These are phyloP conservation scores for Crenuchus spilurus DNA, from an alignment of 2,797 vertebrate genomes.

Conservation along the genomic window DNA sequence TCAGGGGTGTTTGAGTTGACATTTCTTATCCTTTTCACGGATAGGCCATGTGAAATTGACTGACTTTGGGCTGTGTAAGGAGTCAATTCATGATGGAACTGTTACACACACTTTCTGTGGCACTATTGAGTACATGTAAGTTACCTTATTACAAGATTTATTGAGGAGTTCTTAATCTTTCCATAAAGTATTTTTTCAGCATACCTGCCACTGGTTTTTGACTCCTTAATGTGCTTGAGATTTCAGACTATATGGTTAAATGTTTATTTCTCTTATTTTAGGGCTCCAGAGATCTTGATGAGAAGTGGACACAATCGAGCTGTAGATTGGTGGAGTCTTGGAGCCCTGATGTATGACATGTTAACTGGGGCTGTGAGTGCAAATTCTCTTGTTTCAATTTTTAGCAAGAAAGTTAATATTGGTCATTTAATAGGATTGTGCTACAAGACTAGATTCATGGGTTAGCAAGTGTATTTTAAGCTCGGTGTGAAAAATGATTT, in stretches of 20 bases:
- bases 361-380: slow-evolving; percentile 97
- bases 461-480: too few relatives aligned
- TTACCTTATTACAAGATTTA: background rate
- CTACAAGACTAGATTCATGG: too few relatives aligned
- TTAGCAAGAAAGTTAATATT: too few relatives aligned
- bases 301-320: slow-evolving; percentile 98
- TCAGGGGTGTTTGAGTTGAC: slow-evolving; percentile 30
- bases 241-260: background rate
- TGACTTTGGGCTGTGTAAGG: slow-evolving; percentile 97
- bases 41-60: slow-evolving; percentile 95
- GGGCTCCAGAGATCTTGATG: slow-evolving; percentile 99
- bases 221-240: background rate
- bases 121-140: slow-evolving; percentile 99
- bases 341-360: slow-evolving; percentile 99
- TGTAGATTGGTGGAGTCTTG: slow-evolving; percentile 99
- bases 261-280: slow-evolving; percentile 55
- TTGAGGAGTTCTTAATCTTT: background rate
- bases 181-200: background rate
- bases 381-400: slow-evolving; percentile 1
- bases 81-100: slow-evolving; percentile 98
- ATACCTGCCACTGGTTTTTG: background rate
- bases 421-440: background rate
- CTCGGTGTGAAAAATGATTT: too few relatives aligned
- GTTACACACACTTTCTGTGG: slow-evolving; percentile 99
- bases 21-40: slow-evolving; percentile 7